phyloP scores from a whole-genome alignment of 2,888 invertebrate species.

The Polydrusus pterygomalis region DNA sequence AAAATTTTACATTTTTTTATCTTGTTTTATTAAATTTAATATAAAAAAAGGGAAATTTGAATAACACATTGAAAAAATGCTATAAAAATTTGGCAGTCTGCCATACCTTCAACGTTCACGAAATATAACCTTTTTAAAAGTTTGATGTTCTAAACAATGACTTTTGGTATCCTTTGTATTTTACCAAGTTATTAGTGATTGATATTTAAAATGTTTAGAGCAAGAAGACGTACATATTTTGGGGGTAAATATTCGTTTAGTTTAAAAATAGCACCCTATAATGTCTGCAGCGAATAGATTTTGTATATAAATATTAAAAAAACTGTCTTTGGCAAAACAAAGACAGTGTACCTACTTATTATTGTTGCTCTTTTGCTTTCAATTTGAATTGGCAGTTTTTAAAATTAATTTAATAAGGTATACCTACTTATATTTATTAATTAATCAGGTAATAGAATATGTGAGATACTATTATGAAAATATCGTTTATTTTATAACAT shows the following conservation, averaged over 20 bases:
- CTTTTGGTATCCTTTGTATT: slow-evolving; percentile 46
- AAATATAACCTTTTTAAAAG: slow-evolving; percentile 44
- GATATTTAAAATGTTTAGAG: slow-evolving; percentile 41
- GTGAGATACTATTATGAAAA: too few relatives aligned
- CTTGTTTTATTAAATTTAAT: not conserved
- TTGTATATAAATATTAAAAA: not conserved
- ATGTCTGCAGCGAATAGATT: not conserved
- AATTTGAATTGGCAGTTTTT: too few relatives aligned
- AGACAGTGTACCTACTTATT: not conserved
- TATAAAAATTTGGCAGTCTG: slow-evolving; percentile 48
- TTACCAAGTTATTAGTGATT: slow-evolving; percentile 16
- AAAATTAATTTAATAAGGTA: too few relatives aligned
- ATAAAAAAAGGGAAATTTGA: not conserved
- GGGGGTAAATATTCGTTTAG: slow-evolving; percentile 47
- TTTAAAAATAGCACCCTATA: not conserved
- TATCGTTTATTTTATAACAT: too few relatives aligned
- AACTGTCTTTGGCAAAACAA: not conserved
- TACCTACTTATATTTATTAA: too few relatives aligned
- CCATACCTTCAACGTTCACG: slow-evolving; percentile 42
- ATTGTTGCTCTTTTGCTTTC: too few relatives aligned
- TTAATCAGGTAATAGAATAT: too few relatives aligned
- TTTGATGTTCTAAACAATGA: slow-evolving; percentile 52
- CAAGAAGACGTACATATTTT: slow-evolving; percentile 49
- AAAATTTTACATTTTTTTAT: too few relatives aligned
- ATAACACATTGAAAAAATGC: slow-evolving; percentile 22